phyloP scores from a whole-genome alignment of 2,888 invertebrate species.

The Callyntrura sp. region DNA sequence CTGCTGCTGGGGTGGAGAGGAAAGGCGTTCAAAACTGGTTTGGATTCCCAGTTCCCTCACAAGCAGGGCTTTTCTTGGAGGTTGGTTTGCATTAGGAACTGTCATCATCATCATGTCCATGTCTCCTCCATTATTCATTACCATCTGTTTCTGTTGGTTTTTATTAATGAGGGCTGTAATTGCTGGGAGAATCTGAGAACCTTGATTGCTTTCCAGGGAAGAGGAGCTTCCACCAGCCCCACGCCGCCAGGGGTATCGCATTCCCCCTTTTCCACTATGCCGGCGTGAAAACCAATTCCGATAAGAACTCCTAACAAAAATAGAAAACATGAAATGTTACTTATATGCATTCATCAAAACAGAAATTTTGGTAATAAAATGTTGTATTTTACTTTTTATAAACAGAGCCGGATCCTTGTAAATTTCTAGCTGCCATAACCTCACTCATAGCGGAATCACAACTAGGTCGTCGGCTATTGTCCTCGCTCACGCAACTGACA shows the following conservation, averaged over 20 bases:
- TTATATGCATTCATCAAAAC: background rate
- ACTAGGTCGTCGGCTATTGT: conserved; percentile 79
- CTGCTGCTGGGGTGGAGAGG: conserved; percentile 37
- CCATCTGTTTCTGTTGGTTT: conserved; percentile 53
- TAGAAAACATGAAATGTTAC: background rate
- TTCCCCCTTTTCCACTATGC: conserved; percentile 8
- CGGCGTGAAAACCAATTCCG: background rate
- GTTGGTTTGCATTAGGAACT: background rate
- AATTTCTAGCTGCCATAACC: conserved; percentile 70
- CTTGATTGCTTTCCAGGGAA: conserved; percentile 92
- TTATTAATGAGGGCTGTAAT: conserved; percentile 82
- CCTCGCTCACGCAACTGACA: conserved; percentile 83
- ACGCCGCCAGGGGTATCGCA: background rate
- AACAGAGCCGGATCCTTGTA: conserved; percentile 86
- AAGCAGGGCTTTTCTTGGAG: conserved; percentile 67
- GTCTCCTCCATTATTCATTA: conserved; percentile 17
- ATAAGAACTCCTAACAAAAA: conserved; percentile 42
- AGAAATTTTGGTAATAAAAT: conserved; percentile 21
- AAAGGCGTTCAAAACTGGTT: conserved; percentile 81
- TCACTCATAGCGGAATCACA: conserved; percentile 82
- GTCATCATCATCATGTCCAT: background rate
- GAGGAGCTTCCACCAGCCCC: conserved; percentile 89
- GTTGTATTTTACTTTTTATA: conserved; percentile 71
- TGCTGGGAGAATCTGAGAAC: conserved; percentile 86
- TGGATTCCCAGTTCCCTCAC: conserved; percentile 80